Base-by-base conservation (phyloP, 1,140 invertebrate genomes). In the Mercenaria mercenaria region DNA sequence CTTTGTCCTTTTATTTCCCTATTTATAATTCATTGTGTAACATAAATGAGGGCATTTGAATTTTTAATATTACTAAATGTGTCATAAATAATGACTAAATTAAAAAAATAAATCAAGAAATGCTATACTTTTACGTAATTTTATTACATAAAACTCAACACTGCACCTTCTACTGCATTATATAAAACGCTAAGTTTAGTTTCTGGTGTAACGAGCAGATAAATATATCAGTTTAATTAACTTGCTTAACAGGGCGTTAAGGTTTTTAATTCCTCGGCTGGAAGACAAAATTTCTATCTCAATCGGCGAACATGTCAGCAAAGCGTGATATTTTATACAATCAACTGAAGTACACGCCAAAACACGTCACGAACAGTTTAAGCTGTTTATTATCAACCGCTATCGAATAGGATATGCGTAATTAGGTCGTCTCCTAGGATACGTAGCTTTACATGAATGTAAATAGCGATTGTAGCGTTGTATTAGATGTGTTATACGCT, bases 341-440 rank as follows among this genome's bases (percentile, higher is more conserved):
- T 41, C 67, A 50, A 56, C 50, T 20, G 26, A 79, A 79, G 20
- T 52, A 37, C 76, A 52, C 43, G 47, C 80, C 56, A 41, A 61
- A 43, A 82, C 80, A 59, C 80, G 80, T 82, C 80, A 82, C 61
- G 59, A 64, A 64, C 52, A 39, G 56, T 82, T 56, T 82, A 82
- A 82, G 80, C 80, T 39, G 56, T 82, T 41, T 82, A 67, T 43
- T 82, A 82, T 82, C 80, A 82, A 67, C 76, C 59, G 15, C 80
- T 82, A 82, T 82, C 80, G 80, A 82, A 59, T 82, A 67, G n/a
- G n/a, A 82, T 59, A 41, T 41, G 37, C 80, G 80, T 82, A 82
- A 64, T 67, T 82, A 82, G 80, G 80, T 82, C 80, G 59, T 82
- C 37, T 20, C 59, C 80, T 59, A 39, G 80, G 80, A 64, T 3